Evolutionary conservation across 2,113 vertebrate species (phyloP).

Genomic region (Aramus guarauna): DNA sequence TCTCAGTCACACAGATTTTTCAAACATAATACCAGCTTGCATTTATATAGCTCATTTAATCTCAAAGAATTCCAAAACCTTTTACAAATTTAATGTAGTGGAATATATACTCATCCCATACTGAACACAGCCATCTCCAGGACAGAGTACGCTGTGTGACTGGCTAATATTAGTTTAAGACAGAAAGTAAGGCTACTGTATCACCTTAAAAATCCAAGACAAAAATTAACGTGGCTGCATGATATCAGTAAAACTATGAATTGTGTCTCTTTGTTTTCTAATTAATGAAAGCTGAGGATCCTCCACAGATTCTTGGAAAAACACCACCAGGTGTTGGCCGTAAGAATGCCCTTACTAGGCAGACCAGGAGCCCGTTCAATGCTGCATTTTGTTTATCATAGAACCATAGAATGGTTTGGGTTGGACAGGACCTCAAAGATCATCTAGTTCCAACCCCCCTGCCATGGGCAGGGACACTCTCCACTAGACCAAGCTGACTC

Average conservation of each 20-base stretch:
- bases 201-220: neutral
- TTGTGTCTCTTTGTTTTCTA: neutral
- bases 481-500: too few species aligned
- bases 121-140: neutral
- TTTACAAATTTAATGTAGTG: conserved; percentile 24
- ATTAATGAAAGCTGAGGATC: neutral
- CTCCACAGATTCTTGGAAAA: neutral
- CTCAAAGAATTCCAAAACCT: neutral
- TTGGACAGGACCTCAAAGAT: too few species aligned
- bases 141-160: neutral
- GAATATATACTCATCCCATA: neutral
- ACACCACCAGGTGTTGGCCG: fast-evolving
- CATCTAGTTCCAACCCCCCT: too few species aligned
- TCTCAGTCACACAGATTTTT: conserved; percentile 24
- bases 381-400: neutral
- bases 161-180: neutral
- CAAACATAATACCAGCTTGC: conserved; percentile 39
- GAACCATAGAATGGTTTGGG: too few species aligned
- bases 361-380: neutral
- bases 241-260: neutral
- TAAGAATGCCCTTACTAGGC: neutral
- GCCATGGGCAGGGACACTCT: too few species aligned
- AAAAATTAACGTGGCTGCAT: neutral
- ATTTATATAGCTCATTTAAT: conserved; percentile 58
- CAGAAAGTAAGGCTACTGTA: neutral